Conservation (phyloP, 2,888 invertebrate genomes). For the Cephus pygmeus region DNA sequence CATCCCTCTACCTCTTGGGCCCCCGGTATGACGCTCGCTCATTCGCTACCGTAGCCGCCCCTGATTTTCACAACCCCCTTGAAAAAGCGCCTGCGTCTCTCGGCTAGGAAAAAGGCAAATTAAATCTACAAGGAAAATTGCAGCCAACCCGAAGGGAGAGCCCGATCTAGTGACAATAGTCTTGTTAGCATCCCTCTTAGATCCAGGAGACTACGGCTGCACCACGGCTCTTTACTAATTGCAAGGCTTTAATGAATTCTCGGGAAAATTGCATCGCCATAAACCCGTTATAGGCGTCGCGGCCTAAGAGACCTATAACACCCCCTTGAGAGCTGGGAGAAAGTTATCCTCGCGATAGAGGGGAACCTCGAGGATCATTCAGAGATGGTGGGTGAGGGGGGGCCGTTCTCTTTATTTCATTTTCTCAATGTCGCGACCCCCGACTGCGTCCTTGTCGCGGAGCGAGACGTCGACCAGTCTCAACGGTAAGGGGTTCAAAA, state of each 20-base stretch:
- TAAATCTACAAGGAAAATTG: conserved; percentile 49
- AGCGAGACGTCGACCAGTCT: background rate
- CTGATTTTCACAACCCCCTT: background rate
- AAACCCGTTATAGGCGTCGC: conserved; percentile 38
- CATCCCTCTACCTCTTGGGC: background rate
- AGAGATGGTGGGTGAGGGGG: too few relatives aligned
- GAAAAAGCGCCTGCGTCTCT: background rate
- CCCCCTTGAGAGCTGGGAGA: background rate
- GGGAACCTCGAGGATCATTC: background rate
- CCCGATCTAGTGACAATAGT: conserved; percentile 44
- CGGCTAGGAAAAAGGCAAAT: conserved; percentile 41
- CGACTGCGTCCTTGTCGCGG: background rate
- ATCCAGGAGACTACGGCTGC: background rate
- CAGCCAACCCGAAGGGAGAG: conserved; percentile 5
- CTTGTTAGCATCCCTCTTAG: conserved; percentile 48
- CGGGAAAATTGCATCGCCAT: conserved; percentile 54
- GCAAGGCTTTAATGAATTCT: conserved; percentile 52
- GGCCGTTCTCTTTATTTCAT: background rate
- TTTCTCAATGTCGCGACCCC: background rate
- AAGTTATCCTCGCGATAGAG: background rate
- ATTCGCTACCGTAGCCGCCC: background rate
- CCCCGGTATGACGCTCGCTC: background rate
- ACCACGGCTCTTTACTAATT: conserved; percentile 40
- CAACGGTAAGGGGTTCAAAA: background rate
- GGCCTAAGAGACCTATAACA: background rate